Conservation (phyloP, 2,113 vertebrate species). For the Halcyon senegalensis region DNA sequence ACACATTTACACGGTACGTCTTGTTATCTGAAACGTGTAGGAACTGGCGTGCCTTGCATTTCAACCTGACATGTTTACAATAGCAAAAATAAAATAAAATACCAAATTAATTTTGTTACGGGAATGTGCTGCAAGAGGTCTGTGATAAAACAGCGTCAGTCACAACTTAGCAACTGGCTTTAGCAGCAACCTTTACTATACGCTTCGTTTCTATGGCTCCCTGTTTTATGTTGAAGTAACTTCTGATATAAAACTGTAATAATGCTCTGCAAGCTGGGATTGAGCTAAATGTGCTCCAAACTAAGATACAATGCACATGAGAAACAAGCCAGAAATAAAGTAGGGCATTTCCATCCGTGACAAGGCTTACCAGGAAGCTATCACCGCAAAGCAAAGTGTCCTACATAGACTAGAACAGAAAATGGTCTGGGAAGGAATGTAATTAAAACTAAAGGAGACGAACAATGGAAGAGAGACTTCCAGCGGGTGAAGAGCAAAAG, state of each 20-base stretch:
- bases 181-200: neutral
- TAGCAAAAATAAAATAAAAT: neutral
- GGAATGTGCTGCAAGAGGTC: neutral
- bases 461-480: constrained; percentile 49
- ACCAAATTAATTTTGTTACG: neutral
- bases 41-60: neutral
- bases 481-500: constrained; percentile 51
- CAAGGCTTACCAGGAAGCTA: constrained; percentile 24
- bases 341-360: constrained; percentile 33
- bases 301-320: neutral
- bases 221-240: neutral
- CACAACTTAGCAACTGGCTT: neutral
- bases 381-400: constrained; percentile 15
- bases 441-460: constrained; percentile 70
- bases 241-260: neutral
- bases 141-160: neutral
- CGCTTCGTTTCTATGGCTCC: neutral
- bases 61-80: constrained; percentile 5
- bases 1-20: neutral
- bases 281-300: constrained; percentile 4
- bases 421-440: constrained; percentile 61
- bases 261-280: neutral
- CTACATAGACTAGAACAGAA: constrained; percentile 61
- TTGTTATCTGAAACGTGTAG: neutral
- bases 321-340: constrained; percentile 13